phyloP scores from a whole-genome alignment of 2,113 vertebrate species.

The Regulus satrapa region DNA sequence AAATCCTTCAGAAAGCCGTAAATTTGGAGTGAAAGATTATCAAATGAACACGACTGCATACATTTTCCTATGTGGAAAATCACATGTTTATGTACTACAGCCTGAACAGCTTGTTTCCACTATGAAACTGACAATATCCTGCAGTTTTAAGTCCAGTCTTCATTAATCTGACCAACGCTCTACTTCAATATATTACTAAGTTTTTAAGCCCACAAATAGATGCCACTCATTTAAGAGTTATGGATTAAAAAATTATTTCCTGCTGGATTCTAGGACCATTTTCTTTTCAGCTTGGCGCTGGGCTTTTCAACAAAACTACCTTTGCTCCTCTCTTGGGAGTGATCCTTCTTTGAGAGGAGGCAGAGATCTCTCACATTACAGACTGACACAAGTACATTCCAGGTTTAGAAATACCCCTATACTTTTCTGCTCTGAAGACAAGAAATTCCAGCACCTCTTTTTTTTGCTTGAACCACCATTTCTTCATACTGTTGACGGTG shows the following conservation, averaged over 20 bases:
- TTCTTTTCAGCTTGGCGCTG: not conserved
- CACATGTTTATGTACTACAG: not conserved
- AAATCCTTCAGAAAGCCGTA: not conserved
- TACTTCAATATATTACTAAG: not conserved
- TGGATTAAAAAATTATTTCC: not conserved
- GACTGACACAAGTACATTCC: not conserved
- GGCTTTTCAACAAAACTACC: not conserved
- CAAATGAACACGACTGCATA: not conserved
- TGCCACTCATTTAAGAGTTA: not conserved
- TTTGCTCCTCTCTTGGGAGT: not conserved
- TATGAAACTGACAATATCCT: not conserved
- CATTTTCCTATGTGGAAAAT: not conserved
- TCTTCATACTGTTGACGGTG: constrained; percentile 94
- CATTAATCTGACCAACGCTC: not conserved
- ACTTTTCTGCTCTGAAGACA: not conserved
- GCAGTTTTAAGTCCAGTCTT: not conserved
- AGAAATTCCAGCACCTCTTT: constrained; percentile 79
- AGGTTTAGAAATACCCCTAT: not conserved
- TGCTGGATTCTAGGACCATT: not conserved
- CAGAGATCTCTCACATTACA: not conserved
- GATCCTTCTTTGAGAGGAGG: not conserved
- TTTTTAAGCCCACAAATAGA: not conserved
- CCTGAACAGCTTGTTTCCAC: not conserved
- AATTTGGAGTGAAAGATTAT: not conserved
- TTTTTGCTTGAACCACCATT: constrained; percentile 95